Evolutionary conservation across 2,113 vertebrate genomes (phyloP).

Genomic region (Pseudorasbora parva): DNA sequence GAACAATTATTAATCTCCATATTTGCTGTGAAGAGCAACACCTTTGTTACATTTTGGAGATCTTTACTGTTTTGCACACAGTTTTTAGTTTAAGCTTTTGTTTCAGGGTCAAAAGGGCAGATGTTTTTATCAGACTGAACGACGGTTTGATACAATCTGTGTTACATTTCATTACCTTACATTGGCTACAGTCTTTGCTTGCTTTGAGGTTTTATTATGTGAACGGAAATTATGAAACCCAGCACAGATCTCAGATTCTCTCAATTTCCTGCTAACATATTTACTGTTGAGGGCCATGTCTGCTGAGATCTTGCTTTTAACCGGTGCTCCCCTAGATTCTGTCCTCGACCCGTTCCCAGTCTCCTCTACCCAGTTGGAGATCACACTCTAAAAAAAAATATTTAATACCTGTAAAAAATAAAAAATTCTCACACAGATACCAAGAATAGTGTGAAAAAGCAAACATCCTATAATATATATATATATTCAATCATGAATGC

Average conservation of each 20-base stretch:
- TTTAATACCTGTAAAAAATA: no score
- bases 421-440: no score
- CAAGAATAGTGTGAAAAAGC: no score
- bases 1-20: no score
- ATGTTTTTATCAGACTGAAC: background rate
- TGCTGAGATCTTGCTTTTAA: background rate
- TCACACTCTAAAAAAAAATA: background rate
- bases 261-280: constrained; percentile 17
- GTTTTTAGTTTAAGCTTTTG: background rate
- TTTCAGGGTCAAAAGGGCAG: constrained; percentile 14
- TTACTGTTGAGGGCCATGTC: background rate
- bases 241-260: constrained; percentile 7
- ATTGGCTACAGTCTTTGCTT: background rate
- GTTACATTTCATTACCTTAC: constrained; percentile 24
- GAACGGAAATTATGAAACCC: constrained; percentile 33
- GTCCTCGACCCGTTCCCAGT: background rate
- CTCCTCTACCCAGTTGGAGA: background rate
- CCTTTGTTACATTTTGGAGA: background rate
- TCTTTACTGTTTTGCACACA: background rate
- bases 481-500: no score
- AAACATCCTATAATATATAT: no score
- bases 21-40: no score
- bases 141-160: background rate
- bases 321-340: background rate
- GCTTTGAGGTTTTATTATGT: constrained; percentile 20